phyloP scores from a whole-genome alignment of 2,888 invertebrate species.

The Caradrina clavipalpis region DNA sequence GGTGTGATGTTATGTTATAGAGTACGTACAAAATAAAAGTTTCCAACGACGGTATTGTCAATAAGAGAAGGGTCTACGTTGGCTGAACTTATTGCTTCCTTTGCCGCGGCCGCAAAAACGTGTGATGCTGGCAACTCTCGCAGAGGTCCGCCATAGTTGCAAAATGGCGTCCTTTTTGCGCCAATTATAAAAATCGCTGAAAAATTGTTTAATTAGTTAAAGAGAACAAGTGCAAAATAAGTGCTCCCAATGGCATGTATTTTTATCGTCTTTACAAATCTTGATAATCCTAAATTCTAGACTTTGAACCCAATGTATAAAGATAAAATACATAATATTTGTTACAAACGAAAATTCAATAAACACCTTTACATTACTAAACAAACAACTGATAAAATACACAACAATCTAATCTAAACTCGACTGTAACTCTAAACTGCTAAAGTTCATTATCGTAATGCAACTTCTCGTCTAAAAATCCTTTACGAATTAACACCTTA shows the following conservation, averaged over 20 bases:
- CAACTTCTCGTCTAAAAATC: not conserved
- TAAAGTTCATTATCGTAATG: conserved; percentile 6
- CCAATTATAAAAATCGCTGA: conserved; percentile 84
- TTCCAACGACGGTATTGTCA: conserved; percentile 83
- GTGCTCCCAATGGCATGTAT: too few relatives aligned
- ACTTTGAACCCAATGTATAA: conserved; percentile 4
- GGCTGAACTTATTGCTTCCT: conserved; percentile 78
- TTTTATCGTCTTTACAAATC: too few relatives aligned
- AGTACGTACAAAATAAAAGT: conserved; percentile 81
- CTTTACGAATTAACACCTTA: conserved; percentile 1
- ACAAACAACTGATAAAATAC: conserved; percentile 16
- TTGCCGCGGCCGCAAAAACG: conserved; percentile 84
- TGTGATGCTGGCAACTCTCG: conserved; percentile 81
- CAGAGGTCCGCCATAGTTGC: conserved; percentile 81
- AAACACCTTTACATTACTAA: not conserved
- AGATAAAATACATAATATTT: not conserved
- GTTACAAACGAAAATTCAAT: not conserved
- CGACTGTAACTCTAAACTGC: rapidly evolving
- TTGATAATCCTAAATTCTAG: not conserved
- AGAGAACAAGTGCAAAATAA: too few relatives aligned
- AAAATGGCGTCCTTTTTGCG: conserved; percentile 87
- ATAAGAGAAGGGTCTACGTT: conserved; percentile 75
- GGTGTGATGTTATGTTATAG: not conserved
- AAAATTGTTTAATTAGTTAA: not conserved
- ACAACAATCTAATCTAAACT: conserved; percentile 13